A percentile compares a stretch with the other conserved stretches of the same genome.
Conservation (phyloP, 2,113 vertebrate genomes). For the Petromus typicus region DNA sequence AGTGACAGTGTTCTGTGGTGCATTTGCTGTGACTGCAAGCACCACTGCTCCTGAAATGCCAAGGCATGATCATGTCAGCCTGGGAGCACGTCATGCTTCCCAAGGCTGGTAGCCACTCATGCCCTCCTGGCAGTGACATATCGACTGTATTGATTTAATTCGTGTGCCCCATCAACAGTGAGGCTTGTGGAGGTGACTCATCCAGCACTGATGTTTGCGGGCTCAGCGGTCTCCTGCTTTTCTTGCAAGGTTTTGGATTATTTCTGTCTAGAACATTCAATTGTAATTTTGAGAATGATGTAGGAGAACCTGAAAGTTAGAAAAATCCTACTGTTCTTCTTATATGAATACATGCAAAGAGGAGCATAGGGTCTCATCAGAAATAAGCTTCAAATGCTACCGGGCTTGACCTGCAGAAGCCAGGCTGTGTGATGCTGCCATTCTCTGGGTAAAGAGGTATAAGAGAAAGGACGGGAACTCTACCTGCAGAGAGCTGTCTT, state of each 20-base stretch:
- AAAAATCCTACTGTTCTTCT: not conserved
- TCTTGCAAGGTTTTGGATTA: not conserved
- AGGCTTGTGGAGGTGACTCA: conserved; percentile 19
- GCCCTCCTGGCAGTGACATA: conserved; percentile 42
- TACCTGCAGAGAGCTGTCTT: not conserved
- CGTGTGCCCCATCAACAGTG: conserved; percentile 36
- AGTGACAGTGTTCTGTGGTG: conserved; percentile 25
- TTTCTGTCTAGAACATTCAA: conserved; percentile 35
- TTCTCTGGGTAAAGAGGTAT: not conserved
- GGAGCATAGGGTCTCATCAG: not conserved
- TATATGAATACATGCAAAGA: not conserved
- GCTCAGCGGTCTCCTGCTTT: not conserved
- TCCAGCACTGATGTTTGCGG: not conserved
- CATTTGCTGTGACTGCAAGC: conserved; percentile 37
- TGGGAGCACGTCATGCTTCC: not conserved
- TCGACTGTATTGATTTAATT: conserved; percentile 58
- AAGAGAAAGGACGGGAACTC: not conserved
- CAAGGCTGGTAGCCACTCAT: conserved; percentile 7
- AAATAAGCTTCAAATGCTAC: not conserved
- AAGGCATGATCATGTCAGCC: conserved; percentile 70
- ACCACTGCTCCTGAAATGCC: conserved; percentile 72
- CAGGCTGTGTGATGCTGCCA: not conserved
- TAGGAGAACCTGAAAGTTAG: conserved; percentile 8
- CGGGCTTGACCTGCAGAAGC: not conserved
- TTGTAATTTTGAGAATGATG: not conserved